Base-by-base conservation (phyloP, 1,140 invertebrate species). In the Bombus waltoni region DNA sequence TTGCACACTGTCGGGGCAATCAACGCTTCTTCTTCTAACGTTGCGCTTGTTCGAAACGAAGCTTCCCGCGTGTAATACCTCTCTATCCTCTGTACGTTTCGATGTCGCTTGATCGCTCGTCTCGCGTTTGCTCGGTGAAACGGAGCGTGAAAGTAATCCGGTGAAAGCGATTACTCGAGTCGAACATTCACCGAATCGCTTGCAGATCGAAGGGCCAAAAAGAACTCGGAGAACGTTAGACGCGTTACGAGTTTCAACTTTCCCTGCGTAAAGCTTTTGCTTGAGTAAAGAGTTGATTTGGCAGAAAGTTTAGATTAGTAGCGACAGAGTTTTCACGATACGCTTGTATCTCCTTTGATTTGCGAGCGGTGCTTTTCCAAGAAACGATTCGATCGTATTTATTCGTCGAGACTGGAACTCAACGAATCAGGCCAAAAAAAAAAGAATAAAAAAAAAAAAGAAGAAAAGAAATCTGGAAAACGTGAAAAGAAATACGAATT, bases 271-370 rank as follows among this genome's bases (percentile, higher is more conserved):
- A 28, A 65, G 74, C 75, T 83, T 62, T 83, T 47, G 75, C 47
- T 78, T 28, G 72, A 83, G 65, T 82, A 74, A 75, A 82, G 18
- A 42, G 40, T 83, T 57, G 73, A 40, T 57, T 83, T 38, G 59
- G 72, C 42, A 66, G 66, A 57, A 28, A 44, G 18, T 57, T 80
- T 65, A 18, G 35, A 76, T 28, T 44, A 75, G 81, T 44, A 75
- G n/a, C 35, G 62, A 68, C 44, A 76, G 25, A 62, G 35, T 76
- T 47, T 25, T 22, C 15, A 76, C 42, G 32, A 32, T 32, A 53
- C 57, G 81, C 81, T 68, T 62, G 28, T 76, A 22, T 38, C 65
- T 75, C 47, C 75, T 83, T 70, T 71, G 65, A 59, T 83, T 83
- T 78, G 74, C 65, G 65, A 57, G 75, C 82, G 74, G 4, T 76